Base-by-base conservation (phyloP, 1,140 invertebrate genomes). In the Eulimnadia texana region DNA sequence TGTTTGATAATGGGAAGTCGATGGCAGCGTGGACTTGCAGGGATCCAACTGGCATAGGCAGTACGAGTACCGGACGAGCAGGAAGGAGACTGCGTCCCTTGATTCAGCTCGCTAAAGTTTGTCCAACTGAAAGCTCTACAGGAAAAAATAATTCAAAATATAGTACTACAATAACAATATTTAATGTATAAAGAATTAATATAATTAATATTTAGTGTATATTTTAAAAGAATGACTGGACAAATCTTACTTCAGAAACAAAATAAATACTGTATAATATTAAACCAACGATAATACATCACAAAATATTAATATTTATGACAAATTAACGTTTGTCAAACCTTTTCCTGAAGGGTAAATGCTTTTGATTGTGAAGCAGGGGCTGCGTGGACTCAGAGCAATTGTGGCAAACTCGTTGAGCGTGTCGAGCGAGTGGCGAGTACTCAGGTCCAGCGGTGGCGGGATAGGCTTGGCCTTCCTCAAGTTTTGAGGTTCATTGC, bases 91-190 rank as follows among this genome's bases (percentile, higher is more conserved):
- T 23, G 25, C 27, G 27, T 57, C 13, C 27, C 27, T 27, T 23
- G 33, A 33, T 57, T 57, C 2, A 27, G 33, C 22, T 33, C 55
- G 29, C 25, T 29, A 23, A 23, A 20, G 22, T 27, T 27, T 57
- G 55, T 57, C 55, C 55, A 57, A 33, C 55, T 57, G 29, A 57
- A 57, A 29, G 55, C 55, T 42, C 55, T 57, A 33, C 10, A 57
- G 19, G 1, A 22, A 20, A 29, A 28, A 24, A 0, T 23, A 52
- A 0, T 52, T 22, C n/a, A n/a, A n/a, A n/a, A 20, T 52, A 11
- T 11, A 2, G 20, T 23, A 52, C 20, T 1, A 11, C 16, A 9
- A 52, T n/a, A 52, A 10, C 19, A 52, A 2, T 10, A 52, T 52
- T 2, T 23, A 24, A 3, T 23, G 20, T 13, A 47, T 47, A 11